Evolutionary conservation across 2,888 invertebrate species (phyloP).

Genomic region (Conus canariensis): DNA sequence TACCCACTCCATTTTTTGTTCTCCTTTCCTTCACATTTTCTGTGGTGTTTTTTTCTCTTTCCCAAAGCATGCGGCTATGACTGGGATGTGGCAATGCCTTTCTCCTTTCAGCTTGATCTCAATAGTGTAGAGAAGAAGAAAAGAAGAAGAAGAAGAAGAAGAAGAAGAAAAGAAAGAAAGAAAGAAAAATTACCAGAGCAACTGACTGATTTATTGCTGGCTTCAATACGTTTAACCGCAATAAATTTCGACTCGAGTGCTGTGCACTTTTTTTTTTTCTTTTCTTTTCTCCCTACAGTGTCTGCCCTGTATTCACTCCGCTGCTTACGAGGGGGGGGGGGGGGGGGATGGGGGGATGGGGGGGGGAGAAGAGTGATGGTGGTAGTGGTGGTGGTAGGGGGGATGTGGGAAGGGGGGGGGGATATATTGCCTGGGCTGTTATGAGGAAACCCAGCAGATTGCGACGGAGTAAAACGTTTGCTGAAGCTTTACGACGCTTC

Average conservation of each 20-base stretch:
- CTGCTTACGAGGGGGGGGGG: background rate
- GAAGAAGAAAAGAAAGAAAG: background rate
- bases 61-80: background rate
- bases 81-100: background rate
- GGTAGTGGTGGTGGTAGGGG: too few relatives aligned
- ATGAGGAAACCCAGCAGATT: slow-evolving; percentile 31
- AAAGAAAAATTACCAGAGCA: background rate
- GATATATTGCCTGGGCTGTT: slow-evolving; percentile 1
- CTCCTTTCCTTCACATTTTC: background rate
- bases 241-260: slow-evolving; percentile 31
- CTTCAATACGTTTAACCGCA: slow-evolving; percentile 35
- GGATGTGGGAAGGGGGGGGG: background rate
- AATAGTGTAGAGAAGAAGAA: background rate
- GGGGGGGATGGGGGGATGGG: too few relatives aligned
- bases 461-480: background rate
- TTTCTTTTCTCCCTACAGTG: background rate
- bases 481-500: background rate
- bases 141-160: background rate
- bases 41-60: too few relatives aligned
- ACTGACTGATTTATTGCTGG: slow-evolving; percentile 30
- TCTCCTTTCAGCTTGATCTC: background rate
- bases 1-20: background rate
- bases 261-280: background rate
- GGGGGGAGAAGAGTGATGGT: background rate
- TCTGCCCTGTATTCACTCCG: slow-evolving; percentile 19